Conservation (phyloP, 2,888 invertebrate genomes). For the Ophraella communa region DNA sequence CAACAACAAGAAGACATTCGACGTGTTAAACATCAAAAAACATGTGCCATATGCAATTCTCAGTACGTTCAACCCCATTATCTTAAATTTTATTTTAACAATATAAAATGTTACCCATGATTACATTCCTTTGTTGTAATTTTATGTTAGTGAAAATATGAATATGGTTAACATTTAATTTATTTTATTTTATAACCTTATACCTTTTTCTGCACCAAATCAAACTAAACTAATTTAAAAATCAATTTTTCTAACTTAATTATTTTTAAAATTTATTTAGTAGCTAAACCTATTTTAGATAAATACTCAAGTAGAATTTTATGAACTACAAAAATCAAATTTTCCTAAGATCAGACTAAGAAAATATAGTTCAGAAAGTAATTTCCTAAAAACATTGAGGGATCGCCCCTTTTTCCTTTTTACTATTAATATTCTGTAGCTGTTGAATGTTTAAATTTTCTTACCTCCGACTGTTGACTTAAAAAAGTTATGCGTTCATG, state of each 20-base stretch:
- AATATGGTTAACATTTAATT: no score
- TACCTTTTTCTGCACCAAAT: no score
- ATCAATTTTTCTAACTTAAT: no score
- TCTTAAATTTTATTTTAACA: constrained; percentile 6
- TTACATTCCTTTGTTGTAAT: not conserved
- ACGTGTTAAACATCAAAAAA: constrained; percentile 5
- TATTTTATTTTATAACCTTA: no score
- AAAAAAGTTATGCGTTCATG: constrained; percentile 21
- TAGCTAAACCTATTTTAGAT: no score
- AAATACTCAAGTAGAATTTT: no score
- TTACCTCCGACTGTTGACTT: not conserved
- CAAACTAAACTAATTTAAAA: no score
- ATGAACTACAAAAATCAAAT: no score
- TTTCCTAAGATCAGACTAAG: no score
- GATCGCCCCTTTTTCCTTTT: not conserved
- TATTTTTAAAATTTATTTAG: no score
- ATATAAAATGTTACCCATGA: not conserved
- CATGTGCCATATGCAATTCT: constrained; percentile 6
- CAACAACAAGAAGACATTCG: constrained; percentile 8
- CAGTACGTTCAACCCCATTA: constrained; percentile 13
- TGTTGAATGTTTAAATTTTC: not conserved
- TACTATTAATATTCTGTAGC: not conserved
- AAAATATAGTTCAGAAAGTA: no score
- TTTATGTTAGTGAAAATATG: not conserved
- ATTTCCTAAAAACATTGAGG: no score